Conservation (phyloP, 2,888 invertebrate species). For the Athalia rosae region DNA sequence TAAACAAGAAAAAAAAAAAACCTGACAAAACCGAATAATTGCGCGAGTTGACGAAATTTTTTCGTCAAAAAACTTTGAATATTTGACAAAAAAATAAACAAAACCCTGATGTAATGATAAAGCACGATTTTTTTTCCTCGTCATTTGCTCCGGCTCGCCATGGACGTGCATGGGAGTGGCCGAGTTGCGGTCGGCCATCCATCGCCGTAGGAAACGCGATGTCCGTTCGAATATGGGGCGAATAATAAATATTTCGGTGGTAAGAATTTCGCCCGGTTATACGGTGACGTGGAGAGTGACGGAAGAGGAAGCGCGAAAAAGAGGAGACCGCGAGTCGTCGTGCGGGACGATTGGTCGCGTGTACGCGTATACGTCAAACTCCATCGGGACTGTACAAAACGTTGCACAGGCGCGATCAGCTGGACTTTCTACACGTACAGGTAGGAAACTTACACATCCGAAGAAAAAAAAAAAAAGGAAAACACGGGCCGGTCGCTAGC, state of each 20-base stretch:
- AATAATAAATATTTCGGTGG: conserved; percentile 70
- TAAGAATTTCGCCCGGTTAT: conserved; percentile 65
- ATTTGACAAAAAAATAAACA: no score
- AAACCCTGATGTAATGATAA: no score
- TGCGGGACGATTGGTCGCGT: conserved; percentile 67
- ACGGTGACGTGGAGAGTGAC: not conserved
- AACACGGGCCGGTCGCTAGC: conserved; percentile 14
- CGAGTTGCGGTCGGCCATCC: not conserved
- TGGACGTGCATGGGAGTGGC: not conserved
- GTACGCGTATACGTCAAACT: conserved; percentile 69
- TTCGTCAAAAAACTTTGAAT: no score
- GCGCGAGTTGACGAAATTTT: no score
- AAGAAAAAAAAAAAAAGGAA: not conserved
- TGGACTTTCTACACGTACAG: not conserved
- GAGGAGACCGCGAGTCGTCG: conserved; percentile 73
- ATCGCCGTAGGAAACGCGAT: not conserved
- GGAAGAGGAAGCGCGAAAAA: conserved; percentile 51
- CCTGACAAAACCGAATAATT: no score
- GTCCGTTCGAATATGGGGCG: conserved; percentile 46
- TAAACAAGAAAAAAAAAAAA: no score
- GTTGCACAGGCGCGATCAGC: conserved; percentile 7
- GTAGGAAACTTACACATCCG: not conserved
- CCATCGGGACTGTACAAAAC: conserved; percentile 64
- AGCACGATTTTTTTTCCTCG: no score
- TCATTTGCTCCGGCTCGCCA: not conserved